Conservation (phyloP, 2,113 vertebrate species). For the Gymnogyps californianus region DNA sequence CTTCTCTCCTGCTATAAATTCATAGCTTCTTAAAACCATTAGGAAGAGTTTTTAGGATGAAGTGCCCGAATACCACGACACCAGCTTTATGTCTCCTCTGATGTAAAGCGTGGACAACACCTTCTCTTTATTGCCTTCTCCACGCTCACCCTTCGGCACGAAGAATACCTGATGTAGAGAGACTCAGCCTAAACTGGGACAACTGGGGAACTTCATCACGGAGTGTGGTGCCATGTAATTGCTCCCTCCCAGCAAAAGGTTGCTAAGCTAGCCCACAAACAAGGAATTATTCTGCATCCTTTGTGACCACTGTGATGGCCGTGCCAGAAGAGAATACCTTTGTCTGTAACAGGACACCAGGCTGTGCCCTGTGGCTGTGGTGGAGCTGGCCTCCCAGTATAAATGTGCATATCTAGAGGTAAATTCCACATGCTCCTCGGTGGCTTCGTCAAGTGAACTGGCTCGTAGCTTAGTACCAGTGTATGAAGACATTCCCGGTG, state of each 20-base stretch:
- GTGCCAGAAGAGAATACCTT: background rate
- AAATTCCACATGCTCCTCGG: background rate
- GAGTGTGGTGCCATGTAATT: background rate
- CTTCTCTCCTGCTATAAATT: background rate
- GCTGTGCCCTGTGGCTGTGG: background rate
- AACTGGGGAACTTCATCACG: background rate
- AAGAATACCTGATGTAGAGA: background rate
- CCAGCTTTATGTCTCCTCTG: background rate
- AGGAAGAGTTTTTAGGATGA: background rate
- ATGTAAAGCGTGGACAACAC: background rate
- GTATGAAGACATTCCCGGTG: background rate
- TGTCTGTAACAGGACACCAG: background rate
- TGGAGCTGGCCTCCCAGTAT: background rate
- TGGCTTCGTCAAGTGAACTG: background rate
- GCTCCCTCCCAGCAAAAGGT: background rate
- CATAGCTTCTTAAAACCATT: background rate
- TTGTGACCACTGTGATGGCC: fast-evolving
- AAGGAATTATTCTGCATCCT: background rate
- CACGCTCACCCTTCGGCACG: fast-evolving
- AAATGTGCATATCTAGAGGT: background rate
- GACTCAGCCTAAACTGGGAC: background rate
- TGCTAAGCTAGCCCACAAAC: background rate
- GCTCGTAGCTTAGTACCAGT: background rate
- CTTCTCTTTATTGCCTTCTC: background rate
- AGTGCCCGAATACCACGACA: background rate